Evolutionary conservation across 2,888 invertebrate genomes (phyloP).

Genomic region (Atherix ibis): DNA sequence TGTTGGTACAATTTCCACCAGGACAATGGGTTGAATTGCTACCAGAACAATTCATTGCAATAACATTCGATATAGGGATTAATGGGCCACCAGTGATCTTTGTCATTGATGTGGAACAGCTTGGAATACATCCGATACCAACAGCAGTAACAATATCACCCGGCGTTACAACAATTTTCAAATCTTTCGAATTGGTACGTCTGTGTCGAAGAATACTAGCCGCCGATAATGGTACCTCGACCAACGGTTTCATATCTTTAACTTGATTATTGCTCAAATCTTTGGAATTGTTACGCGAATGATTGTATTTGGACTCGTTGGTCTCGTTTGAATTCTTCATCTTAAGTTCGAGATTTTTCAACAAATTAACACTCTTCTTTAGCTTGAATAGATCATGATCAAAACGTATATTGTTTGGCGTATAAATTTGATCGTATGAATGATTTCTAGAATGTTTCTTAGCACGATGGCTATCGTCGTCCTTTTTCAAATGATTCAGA

Average conservation of each 20-base stretch:
- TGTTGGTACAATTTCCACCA: conserved; percentile 1
- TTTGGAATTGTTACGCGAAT: conserved; percentile 39
- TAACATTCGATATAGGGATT: conserved; percentile 1
- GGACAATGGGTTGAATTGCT: conserved; percentile 2
- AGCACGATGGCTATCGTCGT: conserved; percentile 16
- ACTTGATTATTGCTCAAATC: conserved; percentile 18
- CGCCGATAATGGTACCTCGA: conserved; percentile 14
- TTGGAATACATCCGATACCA: background rate
- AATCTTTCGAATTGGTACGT: conserved; percentile 43
- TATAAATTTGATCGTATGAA: conserved; percentile 33
- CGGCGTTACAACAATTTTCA: conserved; percentile 19
- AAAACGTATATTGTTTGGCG: conserved; percentile 32
- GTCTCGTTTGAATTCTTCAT: conserved; percentile 29
- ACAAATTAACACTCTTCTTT: conserved; percentile 27
- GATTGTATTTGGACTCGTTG: conserved; percentile 21
- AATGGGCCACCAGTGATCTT: background rate
- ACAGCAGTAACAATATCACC: conserved; percentile 1
- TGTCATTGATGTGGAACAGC: conserved; percentile 4
- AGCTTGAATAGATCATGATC: conserved; percentile 29
- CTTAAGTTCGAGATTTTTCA: conserved; percentile 27
- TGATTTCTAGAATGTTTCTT: conserved; percentile 33
- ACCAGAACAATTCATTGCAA: conserved; percentile 4
- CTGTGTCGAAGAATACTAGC: conserved; percentile 38
- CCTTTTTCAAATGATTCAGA: conserved; percentile 27
- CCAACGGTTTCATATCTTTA: conserved; percentile 16